A percentile compares a stretch with the other conserved stretches of the same genome.
These are phyloP conservation scores for Dolichopus griseipennis DNA, from an alignment of 2,888 invertebrate genomes.

Conservation along the genomic window DNA sequence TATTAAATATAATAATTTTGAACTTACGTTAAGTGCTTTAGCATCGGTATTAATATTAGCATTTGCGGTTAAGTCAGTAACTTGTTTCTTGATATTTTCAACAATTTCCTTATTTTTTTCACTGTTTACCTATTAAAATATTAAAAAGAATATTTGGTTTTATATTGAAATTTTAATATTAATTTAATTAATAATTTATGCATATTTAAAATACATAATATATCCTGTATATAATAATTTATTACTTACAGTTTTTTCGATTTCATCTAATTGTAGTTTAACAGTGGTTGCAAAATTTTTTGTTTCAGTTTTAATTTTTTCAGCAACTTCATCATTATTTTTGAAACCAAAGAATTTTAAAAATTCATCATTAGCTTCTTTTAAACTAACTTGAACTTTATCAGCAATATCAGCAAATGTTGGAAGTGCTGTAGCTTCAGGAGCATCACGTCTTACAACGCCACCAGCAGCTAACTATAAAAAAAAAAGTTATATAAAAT, in stretches of 20 bases:
- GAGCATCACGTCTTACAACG: conserved; percentile 1
- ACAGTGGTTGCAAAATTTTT: neutral
- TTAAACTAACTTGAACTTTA: neutral
- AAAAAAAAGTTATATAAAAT: neutral
- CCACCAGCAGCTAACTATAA: neutral
- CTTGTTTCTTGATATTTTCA: neutral
- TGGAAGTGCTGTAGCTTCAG: neutral
- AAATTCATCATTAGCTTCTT: conserved; percentile 5
- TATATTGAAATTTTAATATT: too few species aligned
- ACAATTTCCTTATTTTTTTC: conserved; percentile 5
- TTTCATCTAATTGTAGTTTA: neutral
- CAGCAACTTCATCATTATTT: neutral
- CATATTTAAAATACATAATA: too few species aligned
- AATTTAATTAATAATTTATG: too few species aligned
- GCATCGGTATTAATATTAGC: neutral
- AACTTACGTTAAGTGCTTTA: conserved; percentile 5
- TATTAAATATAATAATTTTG: neutral
- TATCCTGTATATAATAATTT: neutral
- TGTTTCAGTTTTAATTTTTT: neutral
- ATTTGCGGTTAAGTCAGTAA: neutral
- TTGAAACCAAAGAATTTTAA: neutral
- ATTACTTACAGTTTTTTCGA: neutral
- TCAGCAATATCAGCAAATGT: neutral
- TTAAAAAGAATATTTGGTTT: too few species aligned
- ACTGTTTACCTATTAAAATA: neutral